Conservation (phyloP, 2,888 invertebrate species). For the Aphrophora alni region DNA sequence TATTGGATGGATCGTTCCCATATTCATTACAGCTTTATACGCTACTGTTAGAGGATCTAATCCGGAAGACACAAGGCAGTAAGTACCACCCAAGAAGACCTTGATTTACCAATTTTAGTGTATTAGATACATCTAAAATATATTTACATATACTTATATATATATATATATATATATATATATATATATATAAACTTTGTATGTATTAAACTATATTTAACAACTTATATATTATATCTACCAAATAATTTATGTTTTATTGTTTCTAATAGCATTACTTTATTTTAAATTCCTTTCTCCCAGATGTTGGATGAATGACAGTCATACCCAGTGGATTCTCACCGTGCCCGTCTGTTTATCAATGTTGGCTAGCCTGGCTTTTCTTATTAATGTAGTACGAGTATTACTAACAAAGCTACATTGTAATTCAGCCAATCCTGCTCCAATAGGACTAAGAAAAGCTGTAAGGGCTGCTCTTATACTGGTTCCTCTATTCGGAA, state of each 20-base stretch:
- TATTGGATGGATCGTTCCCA: slow-evolving; percentile 85
- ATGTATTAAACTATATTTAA: no score
- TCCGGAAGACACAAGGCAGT: slow-evolving; percentile 64
- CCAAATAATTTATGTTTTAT: no score
- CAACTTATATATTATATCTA: no score
- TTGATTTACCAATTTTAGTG: no score
- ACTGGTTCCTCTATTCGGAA: slow-evolving; percentile 87
- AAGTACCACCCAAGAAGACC: slow-evolving; percentile 53
- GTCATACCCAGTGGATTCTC: slow-evolving; percentile 73
- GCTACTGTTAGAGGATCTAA: slow-evolving; percentile 65
- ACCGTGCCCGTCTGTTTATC: slow-evolving; percentile 80
- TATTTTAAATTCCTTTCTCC: neutral
- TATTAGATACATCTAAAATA: no score
- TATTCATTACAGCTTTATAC: slow-evolving; percentile 70
- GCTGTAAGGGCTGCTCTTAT: slow-evolving; percentile 80
- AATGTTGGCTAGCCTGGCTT: slow-evolving; percentile 80
- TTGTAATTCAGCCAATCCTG: slow-evolving; percentile 66
- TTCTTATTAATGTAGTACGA: slow-evolving; percentile 88
- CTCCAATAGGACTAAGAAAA: slow-evolving; percentile 65
- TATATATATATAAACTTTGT: no score
- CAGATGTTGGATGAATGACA: slow-evolving; percentile 80
- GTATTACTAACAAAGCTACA: slow-evolving; percentile 84
- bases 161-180: no score
- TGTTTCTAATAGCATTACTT: no score
- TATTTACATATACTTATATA: no score